These are phyloP conservation scores for Vollenhovia emeryi DNA, from an alignment of 1,140 invertebrate genomes.

Conservation along the genomic window DNA sequence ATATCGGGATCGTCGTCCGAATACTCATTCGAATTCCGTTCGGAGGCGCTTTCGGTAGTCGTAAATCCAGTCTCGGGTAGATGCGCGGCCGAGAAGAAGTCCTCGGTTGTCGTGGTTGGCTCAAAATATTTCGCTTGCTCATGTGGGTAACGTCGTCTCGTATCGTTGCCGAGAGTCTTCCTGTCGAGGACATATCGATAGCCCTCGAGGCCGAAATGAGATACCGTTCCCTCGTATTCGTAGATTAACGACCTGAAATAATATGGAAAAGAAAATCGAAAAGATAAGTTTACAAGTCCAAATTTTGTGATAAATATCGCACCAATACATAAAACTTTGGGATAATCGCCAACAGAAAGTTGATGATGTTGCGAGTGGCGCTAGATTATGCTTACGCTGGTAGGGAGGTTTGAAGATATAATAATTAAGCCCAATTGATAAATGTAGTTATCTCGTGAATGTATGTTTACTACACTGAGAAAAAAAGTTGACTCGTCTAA, in stretches of 20 bases:
- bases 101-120: slow-evolving; percentile 80
- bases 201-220: slow-evolving; percentile 77
- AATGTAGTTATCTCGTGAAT: background rate
- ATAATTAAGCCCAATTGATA: background rate
- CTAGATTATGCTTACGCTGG: background rate
- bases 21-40: slow-evolving; percentile 10
- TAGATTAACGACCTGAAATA: slow-evolving; percentile 74
- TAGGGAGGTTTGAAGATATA: background rate
- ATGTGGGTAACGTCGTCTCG: slow-evolving; percentile 79
- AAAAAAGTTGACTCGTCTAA: too few relatives aligned
- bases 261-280: background rate
- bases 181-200: slow-evolving; percentile 80
- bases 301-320: background rate
- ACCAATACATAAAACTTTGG: too few relatives aligned
- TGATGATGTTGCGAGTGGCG: background rate
- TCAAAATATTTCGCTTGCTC: slow-evolving; percentile 82
- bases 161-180: slow-evolving; percentile 82
- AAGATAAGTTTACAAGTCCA: background rate
- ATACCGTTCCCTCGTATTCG: slow-evolving; percentile 75
- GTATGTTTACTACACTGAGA: background rate
- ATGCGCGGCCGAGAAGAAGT: slow-evolving; percentile 78
- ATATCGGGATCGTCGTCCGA: slow-evolving; percentile 82
- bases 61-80: slow-evolving; percentile 57
- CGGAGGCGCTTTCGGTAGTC: slow-evolving; percentile 30
- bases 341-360: background rate